phyloP scores from a whole-genome alignment of 1,140 invertebrate species.

The Elymnias hypermnestra region DNA sequence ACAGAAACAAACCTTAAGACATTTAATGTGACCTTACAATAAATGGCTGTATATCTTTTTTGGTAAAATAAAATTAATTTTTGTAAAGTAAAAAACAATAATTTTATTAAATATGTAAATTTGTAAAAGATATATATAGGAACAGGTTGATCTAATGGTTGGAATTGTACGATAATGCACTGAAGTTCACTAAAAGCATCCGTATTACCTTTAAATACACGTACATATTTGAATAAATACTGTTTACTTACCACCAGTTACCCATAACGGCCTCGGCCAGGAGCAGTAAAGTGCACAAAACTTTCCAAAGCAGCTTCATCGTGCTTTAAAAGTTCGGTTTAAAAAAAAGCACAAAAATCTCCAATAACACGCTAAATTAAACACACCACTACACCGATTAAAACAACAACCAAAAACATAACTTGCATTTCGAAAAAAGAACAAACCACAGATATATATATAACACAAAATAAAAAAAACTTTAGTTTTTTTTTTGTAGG shows the following conservation, averaged over 20 bases:
- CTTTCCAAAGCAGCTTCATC: constrained; percentile 65
- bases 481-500: too few relatives aligned
- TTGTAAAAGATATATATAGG: too few relatives aligned
- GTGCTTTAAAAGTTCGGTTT: constrained; percentile 34
- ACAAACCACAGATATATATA: constrained; percentile 40
- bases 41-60: too few relatives aligned
- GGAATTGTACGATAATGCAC: too few relatives aligned
- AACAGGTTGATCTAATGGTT: too few relatives aligned
- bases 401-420: constrained; percentile 38
- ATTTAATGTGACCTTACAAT: too few relatives aligned
- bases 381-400: constrained; percentile 43
- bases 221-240: constrained; percentile 11
- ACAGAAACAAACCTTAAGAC: too few relatives aligned
- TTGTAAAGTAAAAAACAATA: too few relatives aligned
- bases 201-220: neutral
- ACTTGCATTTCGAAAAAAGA: constrained; percentile 40
- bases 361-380: constrained; percentile 47
- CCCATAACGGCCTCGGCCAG: constrained; percentile 50
- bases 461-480: constrained; percentile 42
- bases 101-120: too few relatives aligned
- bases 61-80: too few relatives aligned
- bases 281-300: constrained; percentile 49
- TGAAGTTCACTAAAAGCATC: too few relatives aligned
- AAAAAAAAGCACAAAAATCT: constrained; percentile 24
- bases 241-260: constrained; percentile 63